Evolutionary conservation across 2,113 vertebrate species (phyloP), one percentile per base, ranked within the genome.

Genomic region (Eonycteris spelaea): DNA sequence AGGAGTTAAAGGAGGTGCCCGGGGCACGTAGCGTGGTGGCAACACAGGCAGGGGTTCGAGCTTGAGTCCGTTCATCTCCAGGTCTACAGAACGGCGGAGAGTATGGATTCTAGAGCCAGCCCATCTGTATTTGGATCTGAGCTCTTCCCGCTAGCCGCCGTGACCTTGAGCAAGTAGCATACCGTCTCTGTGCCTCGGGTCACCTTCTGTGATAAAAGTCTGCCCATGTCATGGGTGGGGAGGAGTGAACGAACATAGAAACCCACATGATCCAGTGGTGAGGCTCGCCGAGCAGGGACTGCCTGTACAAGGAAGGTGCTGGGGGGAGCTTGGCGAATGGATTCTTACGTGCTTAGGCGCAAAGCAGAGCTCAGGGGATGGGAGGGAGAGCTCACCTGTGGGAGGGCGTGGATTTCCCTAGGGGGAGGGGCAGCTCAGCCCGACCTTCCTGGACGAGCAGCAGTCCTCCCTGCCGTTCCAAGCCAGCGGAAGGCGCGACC

Each of bases 391-490:
- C 22, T 15, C 7, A n/a, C 63, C 21, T 30, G 16, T 40, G 16
- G 80, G 43, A 35, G 16, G 24, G 4, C 4, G 33, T 28, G 48
- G 53, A n/a, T 14, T 53, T 35, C 11, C 21, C 30, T 16, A 28
- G 67, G 15, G 6, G 7, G 22, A 57, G 13, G 43, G 26, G 12
- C 30, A 10, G 35, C 48, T 51, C 22, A 24, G 40, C 43, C 16
- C n/a, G 21, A 59, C 19, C 59, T 40, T 4, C 43, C 0, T 0
- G 2, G 15, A 3, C 15, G 12, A 7, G 43, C 43, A 24, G 48
- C 45, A 26, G 67, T 68, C 65, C 19, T 48, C 0, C 0, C 40
- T 92, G 43, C 6, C 2, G 10, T 73, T 26, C 16, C 4, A 59
- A 22, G 24, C 53, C 1, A 51, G 51, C 51, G 15, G 15, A 16